Conservation (phyloP, 1,140 invertebrate species). For the Musca domestica region DNA sequence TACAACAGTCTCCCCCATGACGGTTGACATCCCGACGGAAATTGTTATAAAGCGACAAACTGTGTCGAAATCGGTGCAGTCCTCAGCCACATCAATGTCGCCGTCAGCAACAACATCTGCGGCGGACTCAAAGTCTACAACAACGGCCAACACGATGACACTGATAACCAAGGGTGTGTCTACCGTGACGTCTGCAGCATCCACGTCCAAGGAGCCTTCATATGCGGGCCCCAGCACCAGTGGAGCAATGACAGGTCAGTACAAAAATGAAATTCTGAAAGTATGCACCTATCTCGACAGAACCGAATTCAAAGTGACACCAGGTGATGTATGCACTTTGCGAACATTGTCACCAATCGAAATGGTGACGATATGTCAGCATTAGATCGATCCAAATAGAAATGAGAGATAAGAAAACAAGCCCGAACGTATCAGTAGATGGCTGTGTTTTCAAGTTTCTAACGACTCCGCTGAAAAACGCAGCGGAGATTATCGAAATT, state of each 20-base stretch:
- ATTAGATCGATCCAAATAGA: no score
- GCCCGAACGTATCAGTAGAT: no score
- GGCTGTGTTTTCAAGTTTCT: no score
- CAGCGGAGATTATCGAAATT: no score
- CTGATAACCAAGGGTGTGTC: slow-evolving; percentile 4
- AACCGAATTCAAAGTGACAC: no score
- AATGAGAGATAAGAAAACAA: no score
- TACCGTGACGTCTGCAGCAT: slow-evolving; percentile 23
- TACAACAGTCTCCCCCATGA: slow-evolving; percentile 22
- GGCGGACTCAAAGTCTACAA: not conserved
- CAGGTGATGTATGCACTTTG: no score
- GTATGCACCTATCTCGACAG: no score
- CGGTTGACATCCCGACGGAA: slow-evolving; percentile 12
- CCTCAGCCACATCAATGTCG: slow-evolving; percentile 20
- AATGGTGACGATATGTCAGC: no score
- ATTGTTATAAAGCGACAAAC: slow-evolving; percentile 18
- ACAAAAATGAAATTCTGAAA: no score
- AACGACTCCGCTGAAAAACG: no score
- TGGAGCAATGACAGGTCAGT: slow-evolving; percentile 50
- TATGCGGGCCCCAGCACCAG: slow-evolving; percentile 31
- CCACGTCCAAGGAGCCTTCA: slow-evolving; percentile 13
- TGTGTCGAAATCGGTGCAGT: slow-evolving; percentile 18
- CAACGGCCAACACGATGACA: slow-evolving; percentile 9
- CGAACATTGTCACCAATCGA: no score
- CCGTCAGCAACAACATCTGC: slow-evolving; percentile 3